Conservation (phyloP, 2,797 vertebrate genomes). For the Heterohyrax brucei region DNA sequence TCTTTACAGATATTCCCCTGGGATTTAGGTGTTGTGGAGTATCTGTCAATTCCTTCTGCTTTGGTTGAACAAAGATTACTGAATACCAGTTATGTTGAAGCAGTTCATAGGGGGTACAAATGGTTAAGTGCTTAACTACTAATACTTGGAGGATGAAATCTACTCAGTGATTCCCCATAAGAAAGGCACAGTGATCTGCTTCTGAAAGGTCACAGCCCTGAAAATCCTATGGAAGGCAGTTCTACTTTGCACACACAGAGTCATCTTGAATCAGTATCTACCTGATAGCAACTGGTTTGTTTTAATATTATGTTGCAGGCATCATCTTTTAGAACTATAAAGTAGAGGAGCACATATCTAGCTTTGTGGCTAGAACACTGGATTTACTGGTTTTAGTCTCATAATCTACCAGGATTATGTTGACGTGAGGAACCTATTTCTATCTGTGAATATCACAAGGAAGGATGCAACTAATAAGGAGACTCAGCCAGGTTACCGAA, state of each 20-base stretch:
- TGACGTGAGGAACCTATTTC: constrained; percentile 39
- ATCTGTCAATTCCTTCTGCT: constrained; percentile 40
- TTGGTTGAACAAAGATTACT: constrained; percentile 46
- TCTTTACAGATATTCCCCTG: constrained; percentile 24
- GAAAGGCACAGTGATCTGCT: background rate
- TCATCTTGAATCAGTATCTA: background rate
- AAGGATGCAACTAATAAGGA: constrained; percentile 29
- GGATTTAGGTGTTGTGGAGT: constrained; percentile 24
- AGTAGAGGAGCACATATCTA: background rate
- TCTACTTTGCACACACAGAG: background rate
- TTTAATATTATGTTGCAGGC: background rate
- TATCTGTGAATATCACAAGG: background rate
- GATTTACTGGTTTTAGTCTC: constrained; percentile 40
- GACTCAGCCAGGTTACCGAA: constrained; percentile 34
- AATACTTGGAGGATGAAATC: background rate
- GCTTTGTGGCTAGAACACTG: constrained; percentile 50
- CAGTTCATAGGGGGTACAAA: background rate
- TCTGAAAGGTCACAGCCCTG: background rate
- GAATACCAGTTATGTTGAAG: background rate
- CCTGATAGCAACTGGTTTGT: background rate
- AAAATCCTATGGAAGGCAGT: background rate
- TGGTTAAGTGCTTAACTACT: background rate
- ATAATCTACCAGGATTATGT: background rate
- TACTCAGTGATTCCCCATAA: background rate
- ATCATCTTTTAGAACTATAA: background rate